Evolutionary conservation across 1,140 invertebrate species (phyloP), one percentile per base, ranked within the genome.

Genomic region (Saccostrea glomerata): DNA sequence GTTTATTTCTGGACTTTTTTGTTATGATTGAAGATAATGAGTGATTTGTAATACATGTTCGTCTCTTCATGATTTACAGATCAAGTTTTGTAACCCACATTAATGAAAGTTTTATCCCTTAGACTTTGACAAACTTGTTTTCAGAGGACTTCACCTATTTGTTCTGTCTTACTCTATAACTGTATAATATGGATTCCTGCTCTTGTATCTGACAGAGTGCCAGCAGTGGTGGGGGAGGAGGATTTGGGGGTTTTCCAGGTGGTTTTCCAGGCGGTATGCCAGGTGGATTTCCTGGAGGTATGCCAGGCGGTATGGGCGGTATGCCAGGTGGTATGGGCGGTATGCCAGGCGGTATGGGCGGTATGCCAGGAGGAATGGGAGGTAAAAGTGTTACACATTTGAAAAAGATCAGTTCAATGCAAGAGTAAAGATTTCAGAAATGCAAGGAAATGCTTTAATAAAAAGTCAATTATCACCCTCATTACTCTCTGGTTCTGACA

Each of bases 241-340:
- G 93, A 55, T 92, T 92, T 88, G 93, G 92, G 47, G 92, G 93
- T 56, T 93, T 93, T 85, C 92, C 93, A 40, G 92, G 91, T 4
- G 92, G 91, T 66, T 92, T 93, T 82, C 92, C 92, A 66, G 92
- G 47, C 9, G 47, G 47, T 9, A 47, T 47, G 47, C 47, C 92
- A 85, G 93, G 92, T 7, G 90, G 90, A 73, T 88, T 92, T 40
- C 90, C 90, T 36, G 89, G 91, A 47, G 91, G 92, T 30, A 87
- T 90, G 60, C 89, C 91, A 7, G 91, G 91, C 56, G 87, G 90
- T 63, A 87, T 90, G n/a, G 85, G 90, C 36, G 90, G 90, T 60
- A 86, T 91, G 23, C 90, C 87, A 20, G 90, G 89, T n/a, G 91
- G 91, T 5, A 88, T 90, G 12, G 89, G 89, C 0, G 88, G 88